Conservation (phyloP, 1,140 invertebrate species). For the Drosophila repletoides region DNA sequence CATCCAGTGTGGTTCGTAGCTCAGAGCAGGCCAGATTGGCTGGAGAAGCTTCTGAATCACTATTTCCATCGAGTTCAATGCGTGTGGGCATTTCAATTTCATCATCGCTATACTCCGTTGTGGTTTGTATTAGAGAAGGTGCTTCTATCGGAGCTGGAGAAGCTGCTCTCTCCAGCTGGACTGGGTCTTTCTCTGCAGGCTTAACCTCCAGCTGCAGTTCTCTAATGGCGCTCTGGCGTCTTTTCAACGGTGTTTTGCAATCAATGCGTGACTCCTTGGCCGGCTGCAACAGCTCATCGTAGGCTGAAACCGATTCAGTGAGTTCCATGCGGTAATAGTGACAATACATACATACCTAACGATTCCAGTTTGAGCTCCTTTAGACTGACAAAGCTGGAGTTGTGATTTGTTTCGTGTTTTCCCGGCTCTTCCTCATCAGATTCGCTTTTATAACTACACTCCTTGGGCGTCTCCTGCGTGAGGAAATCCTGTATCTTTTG, state of each 20-base stretch:
- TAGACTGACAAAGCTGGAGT: slow-evolving; percentile 50
- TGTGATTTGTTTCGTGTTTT: neutral
- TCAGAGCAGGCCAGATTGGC: slow-evolving; percentile 34
- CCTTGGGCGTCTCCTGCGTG: slow-evolving; percentile 40
- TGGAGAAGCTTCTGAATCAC: slow-evolving; percentile 7
- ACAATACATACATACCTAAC: slow-evolving; percentile 11
- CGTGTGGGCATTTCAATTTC: slow-evolving; percentile 44
- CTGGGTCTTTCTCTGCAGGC: neutral
- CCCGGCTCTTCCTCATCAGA: neutral
- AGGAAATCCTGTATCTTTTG: slow-evolving; percentile 76
- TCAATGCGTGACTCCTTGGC: slow-evolving; percentile 32
- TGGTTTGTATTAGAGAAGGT: slow-evolving; percentile 2
- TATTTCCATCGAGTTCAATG: slow-evolving; percentile 56
- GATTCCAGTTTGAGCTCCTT: slow-evolving; percentile 52
- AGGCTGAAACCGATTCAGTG: slow-evolving; percentile 24
- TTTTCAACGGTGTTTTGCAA: slow-evolving; percentile 57
- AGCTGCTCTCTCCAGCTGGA: neutral
- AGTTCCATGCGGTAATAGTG: no score
- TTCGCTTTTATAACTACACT: slow-evolving; percentile 24
- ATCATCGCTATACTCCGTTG: slow-evolving; percentile 19
- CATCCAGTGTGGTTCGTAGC: slow-evolving; percentile 46
- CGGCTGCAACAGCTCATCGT: slow-evolving; percentile 43
- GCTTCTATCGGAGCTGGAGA: neutral
- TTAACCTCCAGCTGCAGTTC: slow-evolving; percentile 11
- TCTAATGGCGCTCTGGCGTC: neutral